Conservation (phyloP, 2,797 vertebrate genomes). For the Euthynnus affinis region DNA sequence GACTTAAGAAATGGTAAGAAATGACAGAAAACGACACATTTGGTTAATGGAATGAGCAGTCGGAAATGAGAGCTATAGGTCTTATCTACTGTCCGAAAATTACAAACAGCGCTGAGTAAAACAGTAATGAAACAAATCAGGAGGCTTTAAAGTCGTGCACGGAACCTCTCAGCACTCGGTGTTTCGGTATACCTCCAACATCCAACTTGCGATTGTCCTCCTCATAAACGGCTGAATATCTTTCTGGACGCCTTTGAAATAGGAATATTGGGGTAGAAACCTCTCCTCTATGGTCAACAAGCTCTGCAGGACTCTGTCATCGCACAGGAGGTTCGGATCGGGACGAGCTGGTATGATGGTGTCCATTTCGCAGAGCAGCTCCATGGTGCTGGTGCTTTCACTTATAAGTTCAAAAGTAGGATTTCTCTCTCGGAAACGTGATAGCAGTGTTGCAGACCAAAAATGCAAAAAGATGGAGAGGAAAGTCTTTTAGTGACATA, state of each 20-base stretch:
- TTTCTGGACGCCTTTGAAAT: constrained; percentile 95
- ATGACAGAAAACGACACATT: constrained; percentile 59
- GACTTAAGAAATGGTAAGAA: constrained; percentile 71
- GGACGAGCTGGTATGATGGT: constrained; percentile 90
- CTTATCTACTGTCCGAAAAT: constrained; percentile 33
- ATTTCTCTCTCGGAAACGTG: constrained; percentile 59
- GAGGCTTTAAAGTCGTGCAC: constrained; percentile 72
- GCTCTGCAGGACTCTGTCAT: constrained; percentile 94
- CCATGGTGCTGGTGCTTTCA: constrained; percentile 82
- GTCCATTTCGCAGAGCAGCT: constrained; percentile 91
- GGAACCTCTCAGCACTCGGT: constrained; percentile 68
- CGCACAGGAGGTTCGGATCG: constrained; percentile 91
- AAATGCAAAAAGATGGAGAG: constrained; percentile 68
- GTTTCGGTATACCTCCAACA: constrained; percentile 92
- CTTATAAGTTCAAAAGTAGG: constrained; percentile 63
- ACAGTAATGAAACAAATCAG: constrained; percentile 47
- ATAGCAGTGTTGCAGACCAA: constrained; percentile 54
- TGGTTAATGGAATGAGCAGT: constrained; percentile 52
- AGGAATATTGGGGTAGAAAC: constrained; percentile 93
- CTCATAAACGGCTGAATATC: constrained; percentile 97
- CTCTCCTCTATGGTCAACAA: constrained; percentile 93
- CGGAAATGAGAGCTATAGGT: constrained; percentile 36
- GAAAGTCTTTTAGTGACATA: constrained; percentile 77
- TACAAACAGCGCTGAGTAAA: constrained; percentile 37
- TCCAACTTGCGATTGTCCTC: constrained; percentile 97